phyloP scores from a whole-genome alignment of 1,140 invertebrate species.

The Bilobella aurantiaca region DNA sequence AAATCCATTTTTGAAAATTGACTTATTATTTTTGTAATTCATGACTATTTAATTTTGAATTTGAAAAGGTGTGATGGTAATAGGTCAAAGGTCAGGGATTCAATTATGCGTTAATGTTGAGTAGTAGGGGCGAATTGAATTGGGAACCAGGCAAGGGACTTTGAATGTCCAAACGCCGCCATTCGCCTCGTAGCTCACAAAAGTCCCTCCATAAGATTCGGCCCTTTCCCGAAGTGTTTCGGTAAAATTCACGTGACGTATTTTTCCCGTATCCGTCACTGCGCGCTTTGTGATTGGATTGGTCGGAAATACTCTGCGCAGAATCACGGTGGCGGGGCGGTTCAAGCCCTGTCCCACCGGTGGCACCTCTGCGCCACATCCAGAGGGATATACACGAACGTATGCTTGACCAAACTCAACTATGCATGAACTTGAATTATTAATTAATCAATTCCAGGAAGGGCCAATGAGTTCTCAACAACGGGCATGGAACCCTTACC shows the following conservation, averaged over 20 bases:
- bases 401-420: not conserved
- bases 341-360: not conserved
- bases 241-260: conserved; percentile 10
- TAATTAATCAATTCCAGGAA: too few species aligned
- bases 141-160: too few species aligned
- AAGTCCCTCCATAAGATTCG: conserved; percentile 3
- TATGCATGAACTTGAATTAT: too few species aligned
- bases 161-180: not conserved
- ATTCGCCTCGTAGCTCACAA: not conserved
- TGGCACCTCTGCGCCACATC: not conserved
- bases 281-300: not conserved
- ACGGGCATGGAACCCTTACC: not conserved
- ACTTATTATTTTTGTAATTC: too few species aligned
- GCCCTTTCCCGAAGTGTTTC: not conserved
- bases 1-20: too few species aligned
- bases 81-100: too few species aligned
- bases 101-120: too few species aligned
- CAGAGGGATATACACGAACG: not conserved
- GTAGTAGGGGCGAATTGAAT: too few species aligned
- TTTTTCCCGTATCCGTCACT: not conserved
- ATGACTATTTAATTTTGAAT: too few species aligned
- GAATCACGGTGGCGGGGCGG: not conserved
- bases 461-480: not conserved
- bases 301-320: not conserved
- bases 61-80: too few species aligned